These are phyloP conservation scores for Melinaea menophilus DNA, from an alignment of 2,888 invertebrate genomes.

Conservation along the genomic window DNA sequence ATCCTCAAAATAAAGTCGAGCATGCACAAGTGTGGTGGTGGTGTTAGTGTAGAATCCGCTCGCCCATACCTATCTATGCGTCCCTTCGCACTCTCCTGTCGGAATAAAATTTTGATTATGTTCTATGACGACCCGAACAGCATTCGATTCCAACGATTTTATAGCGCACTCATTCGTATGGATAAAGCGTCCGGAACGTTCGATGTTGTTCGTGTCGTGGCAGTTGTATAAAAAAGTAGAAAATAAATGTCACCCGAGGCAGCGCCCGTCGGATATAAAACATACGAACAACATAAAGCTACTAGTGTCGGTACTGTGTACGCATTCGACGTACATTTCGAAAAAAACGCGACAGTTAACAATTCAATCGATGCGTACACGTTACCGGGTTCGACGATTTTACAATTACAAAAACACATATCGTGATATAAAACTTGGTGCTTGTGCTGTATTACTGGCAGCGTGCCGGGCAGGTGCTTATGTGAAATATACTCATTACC, in stretches of 20 bases:
- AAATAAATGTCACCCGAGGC: conserved; percentile 47
- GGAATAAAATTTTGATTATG: conserved; percentile 57
- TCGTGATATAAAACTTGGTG: conserved; percentile 76
- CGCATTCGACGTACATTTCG: conserved; percentile 38
- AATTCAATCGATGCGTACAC: conserved; percentile 49
- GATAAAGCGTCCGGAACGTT: conserved; percentile 21
- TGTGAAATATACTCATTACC: conserved; percentile 76
- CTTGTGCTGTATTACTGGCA: conserved; percentile 77
- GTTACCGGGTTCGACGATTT: conserved; percentile 69
- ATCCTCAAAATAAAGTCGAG: conserved; percentile 50
- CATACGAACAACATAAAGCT: conserved; percentile 77
- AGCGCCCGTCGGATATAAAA: conserved; percentile 50
- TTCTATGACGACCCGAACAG: conserved; percentile 52
- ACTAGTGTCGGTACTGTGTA: conserved; percentile 66
- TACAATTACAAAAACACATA: conserved; percentile 76
- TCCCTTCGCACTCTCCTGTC: conserved; percentile 65
- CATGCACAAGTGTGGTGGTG: conserved; percentile 63
- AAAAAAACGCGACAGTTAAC: conserved; percentile 10
- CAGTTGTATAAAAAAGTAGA: conserved; percentile 43
- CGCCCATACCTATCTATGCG: conserved; percentile 65
- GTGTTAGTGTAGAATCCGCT: conserved; percentile 65
- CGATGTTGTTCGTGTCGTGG: conserved; percentile 49
- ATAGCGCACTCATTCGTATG: conserved; percentile 20
- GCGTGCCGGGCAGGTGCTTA: conserved; percentile 78
- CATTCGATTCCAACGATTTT: conserved; percentile 26